Conservation (phyloP, 2,888 invertebrate genomes). For the Watsonalla binaria region DNA sequence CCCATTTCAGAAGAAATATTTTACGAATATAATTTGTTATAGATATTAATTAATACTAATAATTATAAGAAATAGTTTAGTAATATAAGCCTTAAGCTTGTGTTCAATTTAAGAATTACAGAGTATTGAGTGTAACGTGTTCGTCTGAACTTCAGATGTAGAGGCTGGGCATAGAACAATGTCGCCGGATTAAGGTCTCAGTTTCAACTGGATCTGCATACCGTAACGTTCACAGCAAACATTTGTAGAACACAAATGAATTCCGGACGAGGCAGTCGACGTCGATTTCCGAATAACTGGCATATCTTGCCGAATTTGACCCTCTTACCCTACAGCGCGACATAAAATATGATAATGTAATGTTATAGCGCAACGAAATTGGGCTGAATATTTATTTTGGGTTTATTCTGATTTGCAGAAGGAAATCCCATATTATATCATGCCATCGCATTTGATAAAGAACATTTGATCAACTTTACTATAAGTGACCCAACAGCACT, state of each 20-base stretch:
- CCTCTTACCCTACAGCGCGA: slow-evolving; percentile 23
- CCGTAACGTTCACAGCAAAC: slow-evolving; percentile 27
- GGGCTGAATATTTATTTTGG: not conserved
- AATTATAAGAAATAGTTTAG: too few species aligned
- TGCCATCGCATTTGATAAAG: too few species aligned
- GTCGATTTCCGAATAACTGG: slow-evolving; percentile 46
- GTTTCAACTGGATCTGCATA: slow-evolving; percentile 31
- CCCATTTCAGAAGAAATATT: too few species aligned
- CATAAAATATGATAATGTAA: slow-evolving; percentile 16
- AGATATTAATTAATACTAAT: too few species aligned
- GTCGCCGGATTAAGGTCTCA: slow-evolving; percentile 19
- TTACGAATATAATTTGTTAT: too few species aligned
- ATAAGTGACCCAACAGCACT: too few species aligned
- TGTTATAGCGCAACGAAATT: not conserved
- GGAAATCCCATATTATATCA: too few species aligned
- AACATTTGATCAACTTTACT: too few species aligned
- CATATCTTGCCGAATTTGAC: slow-evolving; percentile 37
- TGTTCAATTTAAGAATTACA: too few species aligned
- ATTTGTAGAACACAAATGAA: slow-evolving; percentile 39
- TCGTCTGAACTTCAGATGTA: not conserved
- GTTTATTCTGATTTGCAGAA: too few species aligned
- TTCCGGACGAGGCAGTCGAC: slow-evolving; percentile 35
- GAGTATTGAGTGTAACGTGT: not conserved
- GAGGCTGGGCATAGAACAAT: slow-evolving; percentile 13
- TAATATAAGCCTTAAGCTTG: too few species aligned